Evolutionary conservation across 2,888 invertebrate species (phyloP), one percentile per base, ranked within the genome.

Genomic region (Dexiosoma caninum): DNA sequence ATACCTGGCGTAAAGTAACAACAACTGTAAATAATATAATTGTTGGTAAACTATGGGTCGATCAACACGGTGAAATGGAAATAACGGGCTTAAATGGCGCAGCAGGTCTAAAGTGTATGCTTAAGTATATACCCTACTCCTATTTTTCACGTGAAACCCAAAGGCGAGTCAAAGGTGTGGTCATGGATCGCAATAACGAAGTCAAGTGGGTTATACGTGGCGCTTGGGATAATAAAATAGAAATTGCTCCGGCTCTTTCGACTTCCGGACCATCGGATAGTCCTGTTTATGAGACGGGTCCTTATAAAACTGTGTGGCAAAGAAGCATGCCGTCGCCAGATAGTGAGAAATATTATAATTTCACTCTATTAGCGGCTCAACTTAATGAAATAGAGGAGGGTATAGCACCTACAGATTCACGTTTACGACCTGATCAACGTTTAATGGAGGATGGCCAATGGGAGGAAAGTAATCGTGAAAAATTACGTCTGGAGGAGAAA

Each of bases 11-110:
- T 84, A 99, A 99, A 92, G 93, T 99, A 66, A 98, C 98, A 21
- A 99, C 99, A 21, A 99, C 98, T 5, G 98, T 99, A 62, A 99
- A 99, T 92, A 99, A 99, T 91, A 99, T 99, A 86, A 99, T 99
- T 86, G 98, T 99, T 76, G 99, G 99, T 83, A 98, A 97, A 91
- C 92, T 99, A 85, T 99, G 99, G 99, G 98, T 99, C 77, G 99
- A 99, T 92, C 98, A 99, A 91, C 98, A 98, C 89, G 99, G 99
- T 53, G 99, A 99, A 89, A 99, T 98, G 97, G 98, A 98, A 90
- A 99, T 99, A 83, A 92, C 94, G 78, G 94, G 94, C 80, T 92
- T 93, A 85, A 98, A 98, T 89, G 95, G 96, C 83, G 94, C 94
- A 51, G 94, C 94, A 66, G 97, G 97, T 64, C 96, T 97, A 88